A percentile compares a stretch with the other conserved stretches of the same genome.
Evolutionary conservation across 2,797 vertebrate genomes (phyloP).

Genomic region (Remorina albescens): DNA sequence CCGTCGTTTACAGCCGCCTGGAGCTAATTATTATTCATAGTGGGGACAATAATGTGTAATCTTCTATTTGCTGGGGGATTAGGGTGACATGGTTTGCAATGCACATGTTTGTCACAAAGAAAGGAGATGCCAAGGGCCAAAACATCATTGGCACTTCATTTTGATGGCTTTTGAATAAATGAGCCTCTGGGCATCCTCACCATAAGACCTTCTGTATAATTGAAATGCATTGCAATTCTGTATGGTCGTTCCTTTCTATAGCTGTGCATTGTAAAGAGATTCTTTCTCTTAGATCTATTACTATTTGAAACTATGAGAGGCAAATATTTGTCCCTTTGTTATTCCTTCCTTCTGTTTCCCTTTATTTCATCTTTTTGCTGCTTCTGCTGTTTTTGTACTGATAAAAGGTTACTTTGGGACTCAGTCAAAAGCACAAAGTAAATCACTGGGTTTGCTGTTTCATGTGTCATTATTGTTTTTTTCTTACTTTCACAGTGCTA

Average conservation of each 20-base stretch:
- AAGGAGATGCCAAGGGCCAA: constrained; percentile 58
- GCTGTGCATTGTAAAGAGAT: constrained; percentile 10
- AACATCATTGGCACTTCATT: constrained; percentile 61
- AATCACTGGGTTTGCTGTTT: constrained; percentile 25
- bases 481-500: background rate
- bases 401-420: constrained; percentile 24
- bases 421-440: constrained; percentile 22
- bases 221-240: constrained; percentile 32
- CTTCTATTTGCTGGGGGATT: constrained; percentile 71
- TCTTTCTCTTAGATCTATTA: constrained; percentile 2
- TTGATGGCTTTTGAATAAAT: constrained; percentile 45
- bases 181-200: constrained; percentile 34
- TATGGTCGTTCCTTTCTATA: background rate
- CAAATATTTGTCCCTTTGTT: constrained; percentile 32
- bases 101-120: constrained; percentile 58
- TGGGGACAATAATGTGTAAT: constrained; percentile 70
- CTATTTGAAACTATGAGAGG: constrained; percentile 4
- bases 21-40: constrained; percentile 77
- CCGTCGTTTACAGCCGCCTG: constrained; percentile 59
- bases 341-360: background rate
- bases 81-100: constrained; percentile 58
- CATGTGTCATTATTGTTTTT: constrained; percentile 3
- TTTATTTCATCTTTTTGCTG: constrained; percentile 37
- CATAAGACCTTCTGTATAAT: constrained; percentile 28
- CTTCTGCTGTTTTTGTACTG: constrained; percentile 4